Evolutionary conservation across 2,113 vertebrate genomes (phyloP), one percentile per base, ranked within the genome.

Genomic region (Vidua macroura): DNA sequence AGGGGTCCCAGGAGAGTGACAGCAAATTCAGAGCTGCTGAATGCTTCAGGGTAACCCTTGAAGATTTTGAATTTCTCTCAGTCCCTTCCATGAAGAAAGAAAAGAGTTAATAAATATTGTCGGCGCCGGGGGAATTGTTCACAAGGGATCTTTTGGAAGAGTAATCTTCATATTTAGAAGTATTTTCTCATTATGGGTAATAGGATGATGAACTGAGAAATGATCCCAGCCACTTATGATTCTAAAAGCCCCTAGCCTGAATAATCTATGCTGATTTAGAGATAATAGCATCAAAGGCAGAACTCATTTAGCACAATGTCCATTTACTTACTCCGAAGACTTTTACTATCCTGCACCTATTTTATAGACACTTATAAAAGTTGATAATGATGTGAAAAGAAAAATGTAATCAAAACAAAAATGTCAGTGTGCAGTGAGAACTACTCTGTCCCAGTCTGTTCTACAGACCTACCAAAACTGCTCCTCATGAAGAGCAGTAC

Each of bases 161-260:
- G 91, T 95, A 96, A 97, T 97, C 93, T 95, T 97, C 96, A 82
- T 94, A 95, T 97, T 97, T 97, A 96, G 95, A 97, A 97, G 93
- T 98, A 97, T 97, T 98, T 98, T 97, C 94, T 98, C 96, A 96
- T 98, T 98, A 97, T 5, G 72, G 94, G 84, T 98, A 98, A 98
- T 98, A 94, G 96, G 93, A 97, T 97, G 98, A 98, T 97, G 97
- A 97, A 96, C 92, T 97, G 96, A 98, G 96, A 97, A 98, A 98
- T 96, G 94, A 97, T 98, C 94, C 97, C 95, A 96, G 93, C 86
- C 95, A 94, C 97, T 98, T 97, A 96, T 5, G 82, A 96, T 95
- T 95, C 97, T 97, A 91, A 98, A 98, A 98, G 96, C 96, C 96
- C 95, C 95, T 88, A 83, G 92, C 95, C 89, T 92, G 94, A 97